Conservation (phyloP, 1,140 invertebrate species). For the Daktulosphaira vitifoliae region DNA sequence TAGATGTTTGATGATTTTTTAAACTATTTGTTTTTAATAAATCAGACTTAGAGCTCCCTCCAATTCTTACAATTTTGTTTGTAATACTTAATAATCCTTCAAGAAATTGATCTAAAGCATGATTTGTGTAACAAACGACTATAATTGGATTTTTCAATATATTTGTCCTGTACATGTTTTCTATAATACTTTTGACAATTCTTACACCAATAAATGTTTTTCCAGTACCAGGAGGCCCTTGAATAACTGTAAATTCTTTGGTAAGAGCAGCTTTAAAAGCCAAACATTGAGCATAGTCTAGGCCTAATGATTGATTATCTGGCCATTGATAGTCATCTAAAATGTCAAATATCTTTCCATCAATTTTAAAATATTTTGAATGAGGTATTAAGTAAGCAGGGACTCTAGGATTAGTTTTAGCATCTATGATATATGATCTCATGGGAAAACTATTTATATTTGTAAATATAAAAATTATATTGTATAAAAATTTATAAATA, state of each 20-base stretch:
- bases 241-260: constrained; percentile 61
- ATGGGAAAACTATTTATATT: too few species aligned
- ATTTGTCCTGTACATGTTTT: not conserved
- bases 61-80: constrained; percentile 58
- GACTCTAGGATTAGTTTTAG: too few species aligned
- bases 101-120: constrained; percentile 80
- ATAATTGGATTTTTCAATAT: constrained; percentile 50
- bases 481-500: too few species aligned
- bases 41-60: constrained; percentile 55
- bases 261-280: constrained; percentile 52
- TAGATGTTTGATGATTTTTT: not conserved
- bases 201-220: constrained; percentile 27
- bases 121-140: constrained; percentile 75
- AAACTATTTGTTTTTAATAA: constrained; percentile 20
- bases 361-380: not conserved
- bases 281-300: constrained; percentile 51
- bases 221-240: constrained; percentile 41
- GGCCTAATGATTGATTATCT: constrained; percentile 40
- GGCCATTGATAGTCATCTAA: constrained; percentile 44
- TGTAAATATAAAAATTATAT: too few species aligned
- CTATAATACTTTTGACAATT: constrained; percentile 5
- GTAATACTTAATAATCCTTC: constrained; percentile 55
- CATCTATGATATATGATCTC: too few species aligned
- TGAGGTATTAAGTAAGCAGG: too few species aligned
- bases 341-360: constrained; percentile 33